Percentiles rank a stretch among this genome's conserved stretches.
Conservation (phyloP, 2,113 vertebrate species). For the Arothron firmamentum region DNA sequence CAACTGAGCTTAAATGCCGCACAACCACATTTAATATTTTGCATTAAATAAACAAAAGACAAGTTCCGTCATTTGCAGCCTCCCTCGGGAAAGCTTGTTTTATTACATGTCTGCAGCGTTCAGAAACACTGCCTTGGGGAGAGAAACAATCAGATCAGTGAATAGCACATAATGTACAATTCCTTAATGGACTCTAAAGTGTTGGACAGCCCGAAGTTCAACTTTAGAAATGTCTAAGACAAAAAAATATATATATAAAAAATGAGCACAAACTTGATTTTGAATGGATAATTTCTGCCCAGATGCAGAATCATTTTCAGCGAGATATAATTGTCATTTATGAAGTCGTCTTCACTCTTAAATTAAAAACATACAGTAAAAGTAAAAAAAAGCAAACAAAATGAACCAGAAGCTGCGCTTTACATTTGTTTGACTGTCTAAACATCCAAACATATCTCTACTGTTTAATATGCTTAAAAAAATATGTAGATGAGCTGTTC, state of each 20-base stretch:
- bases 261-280: conserved; percentile 40
- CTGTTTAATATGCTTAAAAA: conserved; percentile 42
- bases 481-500: conserved; percentile 29
- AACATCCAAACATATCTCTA: conserved; percentile 48
- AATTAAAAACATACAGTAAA: conserved; percentile 60
- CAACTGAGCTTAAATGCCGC: too few relatives aligned
- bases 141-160: conserved; percentile 58
- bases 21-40: not conserved
- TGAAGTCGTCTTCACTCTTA: conserved; percentile 37
- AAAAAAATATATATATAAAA: conserved; percentile 34
- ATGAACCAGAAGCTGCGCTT: conserved; percentile 62
- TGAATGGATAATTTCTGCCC: conserved; percentile 43
- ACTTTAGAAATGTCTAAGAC: conserved; percentile 48
- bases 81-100: conserved; percentile 57
- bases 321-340: conserved; percentile 15
- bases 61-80: conserved; percentile 40
- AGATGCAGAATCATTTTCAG: conserved; percentile 26
- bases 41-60: conserved; percentile 5
- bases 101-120: conserved; percentile 65
- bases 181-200: conserved; percentile 38
- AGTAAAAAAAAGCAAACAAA: conserved; percentile 41
- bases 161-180: conserved; percentile 58
- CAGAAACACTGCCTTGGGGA: conserved; percentile 59
- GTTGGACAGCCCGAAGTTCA: conserved; percentile 36
- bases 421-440: conserved; percentile 47